Evolutionary conservation across 2,797 vertebrate genomes (phyloP), one percentile per base, ranked within the genome.

Genomic region (Nannoperca australis): DNA sequence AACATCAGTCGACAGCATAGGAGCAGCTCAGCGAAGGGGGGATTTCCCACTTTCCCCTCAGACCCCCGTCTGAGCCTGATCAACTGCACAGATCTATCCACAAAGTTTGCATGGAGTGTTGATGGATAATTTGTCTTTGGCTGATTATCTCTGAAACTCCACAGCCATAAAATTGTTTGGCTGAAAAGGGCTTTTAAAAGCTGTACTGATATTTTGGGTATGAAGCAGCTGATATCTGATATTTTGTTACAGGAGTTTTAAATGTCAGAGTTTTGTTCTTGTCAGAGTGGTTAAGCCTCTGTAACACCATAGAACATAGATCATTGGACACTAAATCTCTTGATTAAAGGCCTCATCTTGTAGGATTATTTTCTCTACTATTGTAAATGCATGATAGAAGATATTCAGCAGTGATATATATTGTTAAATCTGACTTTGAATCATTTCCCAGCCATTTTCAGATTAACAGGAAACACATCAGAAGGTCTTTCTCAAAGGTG

Each of bases 11-110:
- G 44, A 75, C 24, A 34, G 86, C 61, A 67, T 45, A 60, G 82
- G 66, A 87, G 84, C 58, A 17, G 76, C 53, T 76, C 53, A 22
- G 51, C 2, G 11, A 62, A 34, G 50, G 13, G 84, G 87, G 92
- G 81, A 65, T 83, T 91, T 89, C 90, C 91, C 83, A 89, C 76
- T 78, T 81, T 83, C 72, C 51, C 61, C 51, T 74, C 67, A 82
- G 70, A 84, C 72, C 63, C 38, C 58, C 40, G 86, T 83, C 81
- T 87, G 81, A 82, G 68, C 60, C 58, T 74, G 79, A 88, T 86
- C 71, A 27, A 60, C 18, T n/a, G 5, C 62, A 40, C 71, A 65
- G 30, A 73, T 83, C 79, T 44, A 60, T 74, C 71, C 65, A 53
- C 36, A 76, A 70, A 59, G 56, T 20, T 63, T 63, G 45, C 44